phyloP scores from a whole-genome alignment of 2,888 invertebrate genomes.

The Dynastes maya region DNA sequence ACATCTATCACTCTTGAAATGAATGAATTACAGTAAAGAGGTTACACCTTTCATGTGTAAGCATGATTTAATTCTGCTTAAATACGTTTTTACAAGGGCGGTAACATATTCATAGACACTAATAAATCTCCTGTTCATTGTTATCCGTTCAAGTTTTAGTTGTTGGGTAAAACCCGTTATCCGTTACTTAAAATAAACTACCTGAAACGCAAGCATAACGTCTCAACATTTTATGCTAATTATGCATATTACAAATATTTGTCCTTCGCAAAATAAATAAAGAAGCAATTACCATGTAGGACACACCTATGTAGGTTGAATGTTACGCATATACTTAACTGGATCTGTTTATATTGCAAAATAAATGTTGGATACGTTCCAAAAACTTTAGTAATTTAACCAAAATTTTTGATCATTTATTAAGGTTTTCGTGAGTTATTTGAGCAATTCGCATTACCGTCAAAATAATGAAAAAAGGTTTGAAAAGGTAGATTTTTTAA shows the following conservation, averaged over 20 bases:
- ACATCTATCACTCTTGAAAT: too few relatives aligned
- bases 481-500: too few relatives aligned
- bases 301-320: constrained; percentile 14
- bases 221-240: constrained; percentile 17
- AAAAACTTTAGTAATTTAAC: not conserved
- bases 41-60: too few relatives aligned
- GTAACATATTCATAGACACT: not conserved
- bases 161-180: constrained; percentile 28
- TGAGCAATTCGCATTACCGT: too few relatives aligned
- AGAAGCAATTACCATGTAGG: constrained; percentile 8
- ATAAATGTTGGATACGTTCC: not conserved
- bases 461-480: too few relatives aligned
- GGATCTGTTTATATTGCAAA: too few relatives aligned
- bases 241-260: constrained; percentile 15
- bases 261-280: constrained; percentile 28
- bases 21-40: too few relatives aligned
- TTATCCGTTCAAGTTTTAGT: not conserved
- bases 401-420: too few relatives aligned
- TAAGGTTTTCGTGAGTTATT: too few relatives aligned
- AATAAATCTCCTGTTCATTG: constrained; percentile 4
- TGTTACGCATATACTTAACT: constrained; percentile 1
- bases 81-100: not conserved
- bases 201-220: constrained; percentile 6
- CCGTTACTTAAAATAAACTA: constrained; percentile 22
- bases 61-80: too few relatives aligned